phyloP scores from a whole-genome alignment of 2,888 invertebrate species.

The Pharmacophagus antenor region DNA sequence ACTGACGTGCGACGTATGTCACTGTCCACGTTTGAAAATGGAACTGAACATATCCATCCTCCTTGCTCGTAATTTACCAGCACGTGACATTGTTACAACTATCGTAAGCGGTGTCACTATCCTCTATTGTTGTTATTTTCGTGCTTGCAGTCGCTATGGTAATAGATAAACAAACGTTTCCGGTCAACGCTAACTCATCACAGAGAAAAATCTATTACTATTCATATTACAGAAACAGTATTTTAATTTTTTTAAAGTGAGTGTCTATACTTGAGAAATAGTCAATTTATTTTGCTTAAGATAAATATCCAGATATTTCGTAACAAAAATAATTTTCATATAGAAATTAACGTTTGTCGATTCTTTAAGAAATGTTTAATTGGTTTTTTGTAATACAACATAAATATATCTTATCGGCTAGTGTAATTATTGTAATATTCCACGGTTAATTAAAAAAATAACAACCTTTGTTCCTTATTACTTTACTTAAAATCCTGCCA shows the following conservation, averaged over 20 bases:
- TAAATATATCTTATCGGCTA: too few relatives aligned
- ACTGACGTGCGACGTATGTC: conserved; percentile 16
- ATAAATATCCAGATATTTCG: too few relatives aligned
- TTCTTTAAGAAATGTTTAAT: too few relatives aligned
- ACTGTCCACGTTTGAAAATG: conserved; percentile 15
- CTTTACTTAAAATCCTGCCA: not conserved
- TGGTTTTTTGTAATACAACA: too few relatives aligned
- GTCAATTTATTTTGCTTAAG: too few relatives aligned
- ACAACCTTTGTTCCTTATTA: too few relatives aligned
- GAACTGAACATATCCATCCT: conserved; percentile 22
- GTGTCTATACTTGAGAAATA: too few relatives aligned
- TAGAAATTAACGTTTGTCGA: too few relatives aligned
- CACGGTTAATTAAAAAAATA: too few relatives aligned
- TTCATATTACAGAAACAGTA: not conserved
- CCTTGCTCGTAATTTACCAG: conserved; percentile 14
- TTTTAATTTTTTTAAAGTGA: not conserved
- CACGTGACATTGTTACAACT: conserved; percentile 20
- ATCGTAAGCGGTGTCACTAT: conserved; percentile 13
- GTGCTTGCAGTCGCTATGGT: conserved; percentile 44
- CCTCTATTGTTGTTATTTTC: conserved; percentile 26
- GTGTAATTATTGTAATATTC: too few relatives aligned
- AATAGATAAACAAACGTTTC: conserved; percentile 50
- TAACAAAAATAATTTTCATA: too few relatives aligned
- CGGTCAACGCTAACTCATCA: conserved; percentile 35
- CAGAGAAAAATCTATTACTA: not conserved